Evolutionary conservation across 1,140 invertebrate genomes (phyloP).

Genomic region (Littorina saxatilis): DNA sequence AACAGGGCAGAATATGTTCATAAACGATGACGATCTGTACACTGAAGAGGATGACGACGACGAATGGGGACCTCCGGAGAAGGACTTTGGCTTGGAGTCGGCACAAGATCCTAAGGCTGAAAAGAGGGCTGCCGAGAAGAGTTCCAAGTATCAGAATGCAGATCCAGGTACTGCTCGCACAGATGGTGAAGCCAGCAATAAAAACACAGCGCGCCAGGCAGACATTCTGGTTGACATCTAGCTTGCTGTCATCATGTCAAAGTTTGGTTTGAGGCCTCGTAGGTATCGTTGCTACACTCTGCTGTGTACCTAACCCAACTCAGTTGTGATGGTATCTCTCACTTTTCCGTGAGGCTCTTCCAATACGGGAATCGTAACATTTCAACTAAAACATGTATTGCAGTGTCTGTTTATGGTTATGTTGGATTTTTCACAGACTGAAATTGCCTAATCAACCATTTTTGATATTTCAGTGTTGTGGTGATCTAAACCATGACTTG

Average conservation of each 20-base stretch:
- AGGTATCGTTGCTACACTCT: background rate
- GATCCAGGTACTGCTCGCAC: slow-evolving; percentile 10
- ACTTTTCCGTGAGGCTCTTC: background rate
- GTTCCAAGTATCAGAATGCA: slow-evolving; percentile 1
- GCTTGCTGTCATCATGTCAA: background rate
- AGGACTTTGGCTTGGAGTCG: background rate
- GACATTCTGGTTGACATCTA: slow-evolving; percentile 25
- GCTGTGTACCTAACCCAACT: background rate
- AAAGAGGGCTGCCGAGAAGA: background rate
- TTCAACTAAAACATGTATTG: too few species aligned
- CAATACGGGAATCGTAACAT: too few species aligned
- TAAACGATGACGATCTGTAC: slow-evolving; percentile 6
- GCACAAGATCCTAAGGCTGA: slow-evolving; percentile 4
- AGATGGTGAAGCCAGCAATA: background rate
- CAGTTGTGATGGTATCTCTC: background rate
- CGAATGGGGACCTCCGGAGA: background rate
- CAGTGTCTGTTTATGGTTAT: too few species aligned
- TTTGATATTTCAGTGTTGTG: too few species aligned
- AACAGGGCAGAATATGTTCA: background rate
- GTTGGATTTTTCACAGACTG: too few species aligned
- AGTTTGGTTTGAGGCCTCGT: background rate
- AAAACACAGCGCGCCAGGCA: background rate
- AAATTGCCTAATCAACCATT: too few species aligned
- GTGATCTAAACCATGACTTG: too few species aligned
- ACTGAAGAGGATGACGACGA: slow-evolving; percentile 18